phyloP scores from a whole-genome alignment of 2,113 vertebrate species.

The Bufo gargarizans region DNA sequence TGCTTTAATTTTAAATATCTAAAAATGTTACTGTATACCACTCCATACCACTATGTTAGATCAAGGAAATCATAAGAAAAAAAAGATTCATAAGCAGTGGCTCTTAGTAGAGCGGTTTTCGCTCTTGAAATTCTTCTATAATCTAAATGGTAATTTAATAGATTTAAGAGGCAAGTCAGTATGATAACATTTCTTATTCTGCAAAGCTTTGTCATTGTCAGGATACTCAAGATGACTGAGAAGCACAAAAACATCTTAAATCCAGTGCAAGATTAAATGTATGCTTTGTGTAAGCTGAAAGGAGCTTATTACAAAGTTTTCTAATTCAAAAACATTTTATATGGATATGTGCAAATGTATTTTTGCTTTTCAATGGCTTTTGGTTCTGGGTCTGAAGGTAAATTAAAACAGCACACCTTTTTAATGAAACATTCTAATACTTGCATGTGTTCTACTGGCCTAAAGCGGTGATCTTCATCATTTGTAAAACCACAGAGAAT shows the following conservation, averaged over 20 bases:
- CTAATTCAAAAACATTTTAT: conserved; percentile 6
- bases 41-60: too few species aligned
- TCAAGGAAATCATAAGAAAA: neutral
- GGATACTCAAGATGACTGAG: neutral
- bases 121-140: neutral
- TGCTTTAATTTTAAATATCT: neutral
- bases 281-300: conserved; percentile 11
- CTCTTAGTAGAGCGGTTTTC: neutral
- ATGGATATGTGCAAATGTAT: neutral
- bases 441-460: neutral
- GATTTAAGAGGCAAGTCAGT: neutral
- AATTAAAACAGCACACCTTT: too few species aligned
- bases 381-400: neutral
- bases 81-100: neutral
- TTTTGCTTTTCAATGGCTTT: neutral
- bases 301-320: conserved; percentile 46
- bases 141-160: conserved; percentile 49
- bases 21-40: too few species aligned
- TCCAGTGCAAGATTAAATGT: neutral
- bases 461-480: neutral
- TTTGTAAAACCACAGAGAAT: too few species aligned
- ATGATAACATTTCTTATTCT: conserved; percentile 43
- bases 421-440: neutral
- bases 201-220: conserved; percentile 11
- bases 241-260: conserved; percentile 21